Percentiles rank a stretch among this genome's conserved stretches.
Evolutionary conservation across 2,888 invertebrate species (phyloP).

Genomic region (Rhagium mordax): DNA sequence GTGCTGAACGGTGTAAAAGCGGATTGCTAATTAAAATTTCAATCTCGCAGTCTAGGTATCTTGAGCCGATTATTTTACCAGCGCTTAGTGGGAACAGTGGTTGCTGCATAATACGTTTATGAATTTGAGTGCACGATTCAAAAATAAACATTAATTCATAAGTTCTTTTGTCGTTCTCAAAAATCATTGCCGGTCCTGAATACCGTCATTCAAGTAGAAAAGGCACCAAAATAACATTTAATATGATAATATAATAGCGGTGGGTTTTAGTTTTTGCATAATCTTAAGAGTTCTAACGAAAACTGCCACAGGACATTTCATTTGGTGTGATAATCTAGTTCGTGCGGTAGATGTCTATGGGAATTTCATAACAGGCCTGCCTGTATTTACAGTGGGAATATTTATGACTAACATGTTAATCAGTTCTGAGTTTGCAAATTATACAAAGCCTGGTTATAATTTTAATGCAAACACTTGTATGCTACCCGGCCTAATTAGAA

Average conservation of each 20-base stretch:
- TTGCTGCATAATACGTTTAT: no score
- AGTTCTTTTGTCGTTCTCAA: no score
- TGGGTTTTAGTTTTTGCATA: background rate
- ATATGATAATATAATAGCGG: background rate
- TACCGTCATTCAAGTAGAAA: no score
- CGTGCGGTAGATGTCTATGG: background rate
- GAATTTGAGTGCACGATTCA: no score
- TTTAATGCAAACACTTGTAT: constrained; percentile 37
- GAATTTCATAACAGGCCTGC: constrained; percentile 21
- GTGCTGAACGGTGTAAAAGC: no score
- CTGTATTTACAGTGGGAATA: constrained; percentile 46
- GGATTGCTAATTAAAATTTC: no score
- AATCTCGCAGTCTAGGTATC: no score
- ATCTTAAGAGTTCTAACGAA: background rate
- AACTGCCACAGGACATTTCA: constrained; percentile 2
- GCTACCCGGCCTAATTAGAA: constrained; percentile 28
- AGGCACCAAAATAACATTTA: no score
- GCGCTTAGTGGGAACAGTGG: no score
- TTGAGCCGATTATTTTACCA: no score
- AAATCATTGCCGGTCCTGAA: no score
- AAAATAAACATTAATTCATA: no score
- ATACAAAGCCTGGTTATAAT: constrained; percentile 57
- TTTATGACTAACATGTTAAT: constrained; percentile 60
- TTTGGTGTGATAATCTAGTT: constrained; percentile 22
- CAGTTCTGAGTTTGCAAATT: constrained; percentile 58